Percentiles rank a stretch among this genome's conserved stretches.
Evolutionary conservation across 1,140 invertebrate genomes (phyloP).

Genomic region (Neodiprion pinetum): DNA sequence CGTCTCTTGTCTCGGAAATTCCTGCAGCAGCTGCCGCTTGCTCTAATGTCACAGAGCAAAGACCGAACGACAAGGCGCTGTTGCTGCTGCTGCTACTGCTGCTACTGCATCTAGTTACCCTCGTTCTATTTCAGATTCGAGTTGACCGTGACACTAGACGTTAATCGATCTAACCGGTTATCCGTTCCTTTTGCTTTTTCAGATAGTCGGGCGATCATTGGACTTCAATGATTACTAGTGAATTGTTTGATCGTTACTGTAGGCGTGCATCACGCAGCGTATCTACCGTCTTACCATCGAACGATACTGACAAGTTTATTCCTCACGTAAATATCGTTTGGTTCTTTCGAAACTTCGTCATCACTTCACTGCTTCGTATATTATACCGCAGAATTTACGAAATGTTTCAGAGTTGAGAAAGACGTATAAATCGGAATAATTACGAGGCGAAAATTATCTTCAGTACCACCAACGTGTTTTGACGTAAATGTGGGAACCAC

Average conservation of each 20-base stretch:
- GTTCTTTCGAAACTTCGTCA: too few relatives aligned
- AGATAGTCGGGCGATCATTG: not conserved
- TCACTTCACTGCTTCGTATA: too few relatives aligned
- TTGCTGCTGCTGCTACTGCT: not conserved
- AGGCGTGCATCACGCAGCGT: not conserved
- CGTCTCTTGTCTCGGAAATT: too few relatives aligned
- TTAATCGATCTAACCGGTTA: not conserved
- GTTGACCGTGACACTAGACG: conserved; percentile 14
- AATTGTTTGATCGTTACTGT: not conserved
- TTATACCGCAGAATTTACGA: too few relatives aligned
- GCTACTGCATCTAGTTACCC: not conserved
- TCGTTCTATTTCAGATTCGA: not conserved
- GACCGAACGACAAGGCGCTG: not conserved
- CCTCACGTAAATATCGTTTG: too few relatives aligned
- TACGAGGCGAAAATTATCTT: too few relatives aligned
- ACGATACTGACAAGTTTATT: too few relatives aligned
- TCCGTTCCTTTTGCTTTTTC: not conserved
- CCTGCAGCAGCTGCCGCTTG: too few relatives aligned
- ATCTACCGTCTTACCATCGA: not conserved
- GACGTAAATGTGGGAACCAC: too few relatives aligned
- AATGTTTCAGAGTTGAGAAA: too few relatives aligned
- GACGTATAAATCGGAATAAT: too few relatives aligned
- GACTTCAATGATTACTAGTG: not conserved
- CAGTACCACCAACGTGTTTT: too few relatives aligned
- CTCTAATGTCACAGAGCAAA: conserved; percentile 1